Evolutionary conservation across 2,888 invertebrate genomes (phyloP), one percentile per base, ranked within the genome.

Genomic region (Rhopalosiphum nymphaeae): DNA sequence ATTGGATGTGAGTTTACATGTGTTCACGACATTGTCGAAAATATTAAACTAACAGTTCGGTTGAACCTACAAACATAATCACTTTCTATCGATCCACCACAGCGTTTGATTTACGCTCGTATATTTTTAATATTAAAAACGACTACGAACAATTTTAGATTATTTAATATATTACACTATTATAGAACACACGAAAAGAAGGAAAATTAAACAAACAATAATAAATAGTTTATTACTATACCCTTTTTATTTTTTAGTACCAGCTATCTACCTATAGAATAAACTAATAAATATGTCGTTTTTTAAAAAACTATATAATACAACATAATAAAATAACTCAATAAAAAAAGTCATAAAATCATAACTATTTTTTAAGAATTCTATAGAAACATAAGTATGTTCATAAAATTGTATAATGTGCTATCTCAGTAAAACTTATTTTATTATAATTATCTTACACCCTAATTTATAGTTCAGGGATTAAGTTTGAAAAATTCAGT

Each of bases 161-260:
- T 53, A 9, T 84, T 67, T 56, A 90, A 56, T 46, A 90, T 36
- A 78, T 53, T 91, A 36, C 26, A 29, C 44, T 53, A 26, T 89
- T 56, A 87, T 44, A 44, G 56, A 56, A 53, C 56, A n/a, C 56
- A 53, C 42, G 53, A 84, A 11, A 21, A 91, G 29, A 84, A n/a
- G 78, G 84, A 10, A 56, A 78, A 53, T 84, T 85, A 91, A 91
- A 44, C 84, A 85, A 91, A 85, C 91, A 91, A 42, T 42, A 84
- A 91, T 85, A 91, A 91, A 91, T 85, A 42, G 84, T 91, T 85
- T 91, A 91, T 91, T 91, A 85, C 84, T 29, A 29, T 91, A 56
- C 42, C 53, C 16, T 84, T 91, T 78, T 85, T 84, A 36, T 84
- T 91, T 91, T 84, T 42, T 84, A 42, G 84, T 56, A 36, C 56